phyloP scores from a whole-genome alignment of 92 coral and sea anemone genomes.

The Isaurus tuberculatus region DNA sequence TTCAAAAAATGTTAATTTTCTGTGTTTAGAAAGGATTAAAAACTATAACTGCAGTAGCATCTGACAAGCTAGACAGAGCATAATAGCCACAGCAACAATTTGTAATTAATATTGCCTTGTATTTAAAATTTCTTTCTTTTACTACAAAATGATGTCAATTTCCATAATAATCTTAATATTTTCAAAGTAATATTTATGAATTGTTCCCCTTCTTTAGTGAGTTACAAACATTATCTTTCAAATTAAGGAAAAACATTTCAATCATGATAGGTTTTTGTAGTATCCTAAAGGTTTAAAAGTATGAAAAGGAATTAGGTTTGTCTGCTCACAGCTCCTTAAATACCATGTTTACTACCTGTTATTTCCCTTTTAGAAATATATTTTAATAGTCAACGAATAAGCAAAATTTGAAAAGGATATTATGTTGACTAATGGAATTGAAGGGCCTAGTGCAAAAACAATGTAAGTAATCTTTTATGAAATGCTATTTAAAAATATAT shows the following conservation, averaged over 20 bases:
- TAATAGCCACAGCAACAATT: background rate
- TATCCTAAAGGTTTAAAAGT: background rate
- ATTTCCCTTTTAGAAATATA: background rate
- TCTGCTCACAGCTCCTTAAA: background rate
- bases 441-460: too few relatives aligned
- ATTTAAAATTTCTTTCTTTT: background rate
- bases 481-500: too few relatives aligned
- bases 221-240: background rate
- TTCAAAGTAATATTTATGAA: background rate
- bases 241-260: background rate
- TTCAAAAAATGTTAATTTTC: background rate
- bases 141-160: background rate
- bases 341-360: background rate
- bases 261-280: background rate
- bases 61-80: background rate
- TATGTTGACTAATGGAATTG: background rate
- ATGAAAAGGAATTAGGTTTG: background rate
- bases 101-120: background rate
- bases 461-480: too few relatives aligned
- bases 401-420: background rate
- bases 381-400: background rate
- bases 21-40: background rate
- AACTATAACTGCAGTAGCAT: background rate
- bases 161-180: background rate
- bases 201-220: background rate